Conservation (phyloP, 2,113 vertebrate species). For the Tyrannus savana region DNA sequence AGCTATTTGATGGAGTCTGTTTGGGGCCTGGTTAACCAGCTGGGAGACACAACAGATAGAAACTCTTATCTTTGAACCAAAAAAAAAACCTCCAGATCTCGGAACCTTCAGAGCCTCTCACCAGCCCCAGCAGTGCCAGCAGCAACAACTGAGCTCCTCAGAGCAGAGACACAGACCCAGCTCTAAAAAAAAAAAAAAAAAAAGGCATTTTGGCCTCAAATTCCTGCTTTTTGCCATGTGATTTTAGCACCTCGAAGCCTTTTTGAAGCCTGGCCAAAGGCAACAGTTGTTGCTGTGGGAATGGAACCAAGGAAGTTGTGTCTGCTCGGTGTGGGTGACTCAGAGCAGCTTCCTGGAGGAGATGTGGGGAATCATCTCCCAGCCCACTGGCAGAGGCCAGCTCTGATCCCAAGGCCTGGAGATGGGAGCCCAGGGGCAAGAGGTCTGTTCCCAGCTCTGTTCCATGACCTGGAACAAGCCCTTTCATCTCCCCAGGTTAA, state of each 20-base stretch:
- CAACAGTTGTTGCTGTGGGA: conserved; percentile 5
- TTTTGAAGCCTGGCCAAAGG: not conserved
- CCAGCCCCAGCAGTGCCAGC: not conserved
- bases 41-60: conserved; percentile 17
- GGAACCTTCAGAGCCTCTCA: not conserved
- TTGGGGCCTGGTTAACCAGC: conserved; percentile 28
- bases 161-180: not conserved
- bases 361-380: not conserved
- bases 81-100: not conserved
- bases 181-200: not conserved
- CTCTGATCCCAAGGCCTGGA: not conserved
- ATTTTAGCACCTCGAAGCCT: not conserved
- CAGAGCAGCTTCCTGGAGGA: not conserved
- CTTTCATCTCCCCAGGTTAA: not conserved
- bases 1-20: not conserved
- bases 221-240: not conserved
- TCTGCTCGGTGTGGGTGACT: not conserved
- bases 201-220: not conserved
- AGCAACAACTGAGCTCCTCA: not conserved
- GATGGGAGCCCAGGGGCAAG: not conserved
- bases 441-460: not conserved
- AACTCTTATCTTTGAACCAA: not conserved
- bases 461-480: not conserved
- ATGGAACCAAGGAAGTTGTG: conserved; percentile 6
- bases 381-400: not conserved